These are phyloP conservation scores for Oreotrochilus melanogaster DNA, from an alignment of 2,113 vertebrate genomes.

Conservation along the genomic window DNA sequence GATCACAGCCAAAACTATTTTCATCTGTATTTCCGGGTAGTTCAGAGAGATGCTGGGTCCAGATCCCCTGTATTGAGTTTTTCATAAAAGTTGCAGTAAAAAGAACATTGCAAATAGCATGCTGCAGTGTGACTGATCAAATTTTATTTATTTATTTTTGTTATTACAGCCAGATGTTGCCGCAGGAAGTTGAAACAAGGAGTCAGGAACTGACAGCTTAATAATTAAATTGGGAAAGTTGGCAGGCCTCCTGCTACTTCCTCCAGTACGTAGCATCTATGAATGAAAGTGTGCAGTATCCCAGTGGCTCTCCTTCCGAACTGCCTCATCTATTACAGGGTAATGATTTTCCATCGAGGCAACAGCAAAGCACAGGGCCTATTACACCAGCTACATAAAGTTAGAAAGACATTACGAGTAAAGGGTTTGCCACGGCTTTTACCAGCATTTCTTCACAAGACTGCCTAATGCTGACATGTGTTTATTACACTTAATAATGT, in stretches of 20 bases:
- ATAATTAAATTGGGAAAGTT: slow-evolving; percentile 74
- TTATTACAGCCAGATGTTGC: slow-evolving; percentile 72
- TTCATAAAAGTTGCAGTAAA: slow-evolving; percentile 11
- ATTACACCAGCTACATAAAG: slow-evolving; percentile 79
- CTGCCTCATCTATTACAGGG: slow-evolving; percentile 73
- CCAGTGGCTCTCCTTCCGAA: slow-evolving; percentile 72
- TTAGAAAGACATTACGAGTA: slow-evolving; percentile 82
- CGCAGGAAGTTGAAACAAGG: slow-evolving; percentile 74
- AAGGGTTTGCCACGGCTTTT: slow-evolving; percentile 63
- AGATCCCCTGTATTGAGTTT: neutral
- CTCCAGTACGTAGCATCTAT: slow-evolving; percentile 55
- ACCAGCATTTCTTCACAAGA: slow-evolving; percentile 72
- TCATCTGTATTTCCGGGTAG: neutral
- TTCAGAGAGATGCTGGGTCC: neutral
- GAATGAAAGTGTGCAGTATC: slow-evolving; percentile 71
- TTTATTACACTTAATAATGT: slow-evolving; percentile 84
- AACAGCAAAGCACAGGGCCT: slow-evolving; percentile 73
- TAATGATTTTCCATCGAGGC: slow-evolving; percentile 80
- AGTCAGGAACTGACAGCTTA: slow-evolving; percentile 63
- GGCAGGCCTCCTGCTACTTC: slow-evolving; percentile 66
- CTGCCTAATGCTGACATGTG: slow-evolving; percentile 73
- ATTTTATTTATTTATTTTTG: slow-evolving; percentile 68
- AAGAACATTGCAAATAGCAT: slow-evolving; percentile 1
- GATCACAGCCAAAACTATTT: neutral
- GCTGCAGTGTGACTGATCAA: slow-evolving; percentile 29